A percentile compares a stretch with the other conserved stretches of the same genome.
phyloP scores from a whole-genome alignment of 2,888 invertebrate species.

The Tinea pellionella region DNA sequence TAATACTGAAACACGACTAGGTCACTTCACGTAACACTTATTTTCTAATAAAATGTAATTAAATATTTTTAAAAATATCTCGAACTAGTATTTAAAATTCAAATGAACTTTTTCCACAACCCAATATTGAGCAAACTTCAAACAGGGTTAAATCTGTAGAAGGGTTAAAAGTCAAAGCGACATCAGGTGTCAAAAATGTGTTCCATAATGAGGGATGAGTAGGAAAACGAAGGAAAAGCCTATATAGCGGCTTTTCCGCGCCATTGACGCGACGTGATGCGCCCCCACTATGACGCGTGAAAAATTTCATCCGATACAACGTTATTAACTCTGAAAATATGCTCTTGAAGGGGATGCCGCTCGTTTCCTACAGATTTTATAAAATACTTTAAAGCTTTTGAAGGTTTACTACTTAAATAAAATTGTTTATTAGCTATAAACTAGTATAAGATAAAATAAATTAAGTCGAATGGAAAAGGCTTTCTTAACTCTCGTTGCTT shows the following conservation, averaged over 20 bases:
- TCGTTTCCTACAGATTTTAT: not conserved
- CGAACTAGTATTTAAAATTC: no score
- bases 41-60: no score
- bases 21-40: no score
- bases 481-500: not conserved
- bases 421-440: no score
- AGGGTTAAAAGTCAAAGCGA: slow-evolving; percentile 20
- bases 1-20: no score
- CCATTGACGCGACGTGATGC: slow-evolving; percentile 30
- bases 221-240: slow-evolving; percentile 26
- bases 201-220: slow-evolving; percentile 24
- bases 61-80: no score
- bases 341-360: slow-evolving; percentile 10
- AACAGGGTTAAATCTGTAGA: not conserved
- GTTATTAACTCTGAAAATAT: slow-evolving; percentile 27
- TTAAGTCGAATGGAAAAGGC: not conserved
- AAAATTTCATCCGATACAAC: slow-evolving; percentile 23
- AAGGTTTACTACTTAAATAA: not conserved
- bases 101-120: no score
- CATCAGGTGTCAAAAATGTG: slow-evolving; percentile 29
- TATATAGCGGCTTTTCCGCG: slow-evolving; percentile 34
- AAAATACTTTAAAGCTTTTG: slow-evolving; percentile 6
- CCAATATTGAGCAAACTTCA: not conserved
- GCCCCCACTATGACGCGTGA: slow-evolving; percentile 25
- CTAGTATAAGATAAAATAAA: not conserved